A percentile compares a stretch with the other conserved stretches of the same genome.
Evolutionary conservation across 35 echinoderm and acorn worm genomes (phyloP).

Genomic region (Ophiothrix spiculata): DNA sequence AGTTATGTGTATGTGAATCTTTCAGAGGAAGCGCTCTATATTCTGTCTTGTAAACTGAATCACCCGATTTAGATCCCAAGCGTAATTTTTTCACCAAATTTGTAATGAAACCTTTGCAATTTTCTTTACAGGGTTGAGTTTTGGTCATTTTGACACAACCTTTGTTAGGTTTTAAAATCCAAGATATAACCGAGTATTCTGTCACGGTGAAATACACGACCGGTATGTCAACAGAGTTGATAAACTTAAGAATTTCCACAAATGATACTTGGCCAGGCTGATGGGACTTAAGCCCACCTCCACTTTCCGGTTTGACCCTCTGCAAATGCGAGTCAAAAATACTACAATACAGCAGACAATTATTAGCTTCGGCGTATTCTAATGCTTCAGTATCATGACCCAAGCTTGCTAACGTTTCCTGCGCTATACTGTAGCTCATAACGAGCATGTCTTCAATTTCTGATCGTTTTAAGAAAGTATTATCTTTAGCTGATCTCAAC

Average conservation of each 20-base stretch:
- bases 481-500: conserved; percentile 4
- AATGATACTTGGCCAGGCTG: not conserved
- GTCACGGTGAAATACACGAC: conserved; percentile 61
- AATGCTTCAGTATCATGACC: conserved; percentile 39
- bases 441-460: conserved; percentile 46
- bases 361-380: conserved; percentile 47
- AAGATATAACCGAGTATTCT: conserved; percentile 39
- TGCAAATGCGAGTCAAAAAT: not conserved
- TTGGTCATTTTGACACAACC: conserved; percentile 41
- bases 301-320: conserved; percentile 1
- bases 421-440: conserved; percentile 40
- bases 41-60: conserved; percentile 47
- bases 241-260: conserved; percentile 57
- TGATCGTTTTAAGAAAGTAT: not conserved
- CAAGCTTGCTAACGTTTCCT: conserved; percentile 52
- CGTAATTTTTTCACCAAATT: not conserved
- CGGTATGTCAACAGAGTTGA: conserved; percentile 29
- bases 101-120: not conserved
- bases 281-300: not conserved
- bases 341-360: conserved; percentile 20
- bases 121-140: not conserved
- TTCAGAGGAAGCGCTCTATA: conserved; percentile 62
- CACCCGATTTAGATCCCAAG: not conserved
- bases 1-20: conserved; percentile 40
- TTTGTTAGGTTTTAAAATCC: conserved; percentile 59